Evolutionary conservation across 2,797 vertebrate species (phyloP).

Genomic region (Pitangus sulphuratus): DNA sequence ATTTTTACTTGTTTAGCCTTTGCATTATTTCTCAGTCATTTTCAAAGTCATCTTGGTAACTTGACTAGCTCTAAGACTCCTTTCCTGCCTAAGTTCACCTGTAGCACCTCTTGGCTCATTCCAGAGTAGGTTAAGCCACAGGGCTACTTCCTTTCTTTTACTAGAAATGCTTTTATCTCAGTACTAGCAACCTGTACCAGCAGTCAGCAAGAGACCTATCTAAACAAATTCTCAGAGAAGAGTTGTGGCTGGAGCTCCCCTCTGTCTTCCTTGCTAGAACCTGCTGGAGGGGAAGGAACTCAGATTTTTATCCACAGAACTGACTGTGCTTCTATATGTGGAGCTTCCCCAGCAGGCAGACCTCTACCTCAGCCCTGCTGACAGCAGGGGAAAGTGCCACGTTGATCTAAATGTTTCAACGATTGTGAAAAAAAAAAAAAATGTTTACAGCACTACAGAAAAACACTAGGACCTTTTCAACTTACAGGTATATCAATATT

Average conservation of each 20-base stretch:
- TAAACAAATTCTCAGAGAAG: not conserved
- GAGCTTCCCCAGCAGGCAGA: not conserved
- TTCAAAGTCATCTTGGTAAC: not conserved
- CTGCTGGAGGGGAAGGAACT: not conserved
- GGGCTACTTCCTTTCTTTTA: not conserved
- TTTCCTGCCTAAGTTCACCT: not conserved
- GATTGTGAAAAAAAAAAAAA: not conserved
- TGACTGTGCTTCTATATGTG: fast-evolving
- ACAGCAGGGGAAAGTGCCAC: not conserved
- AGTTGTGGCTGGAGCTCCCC: not conserved
- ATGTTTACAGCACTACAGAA: not conserved
- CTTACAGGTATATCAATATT: not conserved
- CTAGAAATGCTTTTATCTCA: not conserved
- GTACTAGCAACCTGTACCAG: not conserved
- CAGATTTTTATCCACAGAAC: not conserved
- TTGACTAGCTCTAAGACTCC: not conserved
- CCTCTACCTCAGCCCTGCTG: not conserved
- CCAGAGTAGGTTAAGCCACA: not conserved
- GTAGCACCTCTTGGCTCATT: not conserved
- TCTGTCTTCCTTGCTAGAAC: not conserved
- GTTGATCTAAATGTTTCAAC: not conserved
- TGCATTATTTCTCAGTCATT: not conserved
- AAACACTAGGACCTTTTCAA: not conserved
- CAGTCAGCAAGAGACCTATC: not conserved
- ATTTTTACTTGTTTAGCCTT: not conserved